Evolutionary conservation across 2,888 invertebrate genomes (phyloP), one percentile per base, ranked within the genome.

Genomic region (Volucella bombylans): DNA sequence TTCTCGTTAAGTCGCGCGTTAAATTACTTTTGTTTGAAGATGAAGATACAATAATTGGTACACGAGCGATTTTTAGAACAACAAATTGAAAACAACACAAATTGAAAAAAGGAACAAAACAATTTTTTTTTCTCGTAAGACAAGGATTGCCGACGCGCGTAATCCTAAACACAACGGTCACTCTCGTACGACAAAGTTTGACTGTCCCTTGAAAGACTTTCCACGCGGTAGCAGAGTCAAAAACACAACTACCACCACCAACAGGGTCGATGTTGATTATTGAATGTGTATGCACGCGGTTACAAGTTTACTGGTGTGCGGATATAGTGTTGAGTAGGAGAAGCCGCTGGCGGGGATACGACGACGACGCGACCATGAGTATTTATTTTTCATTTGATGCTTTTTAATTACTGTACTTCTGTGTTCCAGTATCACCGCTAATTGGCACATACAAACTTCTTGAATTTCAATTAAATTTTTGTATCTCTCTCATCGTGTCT

Each of bases 391-490:
- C 81, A 81, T 82, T 82, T 79, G 74, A 86, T 86, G 87, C 80
- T 86, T 87, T 82, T 86, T 87, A 87, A 87, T 87, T 87, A 87
- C 87, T 86, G 82, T 80, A 85, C 85, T 85, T 85, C 85, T 85
- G 85, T 81, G 80, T 78, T 86, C 81, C 85, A 82, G 86, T 86
- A 86, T 87, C 86, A 82, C 85, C 87, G 86, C 87, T 87, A 87
- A 87, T 87, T 87, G 87, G 87, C 87, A 86, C 86, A 87, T 85
- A 87, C 83, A 83, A 86, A 87, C 87, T 87, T 86, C 86, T 86
- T 87, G 82, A 86, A 86, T 87, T 87, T 87, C 87, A 86, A 87
- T 87, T 87, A 86, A 86, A 83, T 80, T 80, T 31, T 85, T 80
- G 81, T 86, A 77, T 81, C 76, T 72, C 55, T 71, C 43, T 64